A percentile compares a stretch with the other conserved stretches of the same genome.
phyloP scores from a whole-genome alignment of 2,113 vertebrate species.

The Psittacara wagleri region DNA sequence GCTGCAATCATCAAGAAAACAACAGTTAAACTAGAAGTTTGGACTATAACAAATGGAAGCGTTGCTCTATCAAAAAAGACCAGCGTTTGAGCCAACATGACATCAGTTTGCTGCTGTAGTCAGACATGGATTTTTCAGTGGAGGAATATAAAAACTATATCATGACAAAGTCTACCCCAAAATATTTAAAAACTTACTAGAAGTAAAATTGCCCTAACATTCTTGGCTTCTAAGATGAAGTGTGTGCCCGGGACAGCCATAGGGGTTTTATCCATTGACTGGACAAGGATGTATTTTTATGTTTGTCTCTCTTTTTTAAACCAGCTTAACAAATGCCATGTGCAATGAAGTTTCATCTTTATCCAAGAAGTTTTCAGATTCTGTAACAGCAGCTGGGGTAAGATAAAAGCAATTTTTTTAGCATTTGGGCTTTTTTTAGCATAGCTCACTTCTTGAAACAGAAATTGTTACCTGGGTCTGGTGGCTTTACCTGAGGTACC shows the following conservation, averaged over 20 bases:
- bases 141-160: not conserved
- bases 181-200: not conserved
- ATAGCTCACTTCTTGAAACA: not conserved
- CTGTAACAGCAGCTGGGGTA: slow-evolving; percentile 88
- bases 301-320: slow-evolving; percentile 37
- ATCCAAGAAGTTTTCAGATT: slow-evolving; percentile 86
- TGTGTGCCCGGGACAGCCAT: not conserved
- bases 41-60: not conserved
- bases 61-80: not conserved
- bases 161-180: not conserved
- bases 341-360: slow-evolving; percentile 91
- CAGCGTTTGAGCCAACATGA: not conserved
- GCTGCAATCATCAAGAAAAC: not conserved
- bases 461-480: accelerated
- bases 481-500: not conserved
- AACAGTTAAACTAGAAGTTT: not conserved
- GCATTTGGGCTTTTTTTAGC: not conserved
- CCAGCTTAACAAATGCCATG: slow-evolving; percentile 92
- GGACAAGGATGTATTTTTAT: not conserved
- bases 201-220: not conserved
- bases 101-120: not conserved
- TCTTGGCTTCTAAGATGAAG: not conserved
- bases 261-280: not conserved
- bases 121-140: not conserved
- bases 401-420: slow-evolving; percentile 44